phyloP scores from a whole-genome alignment of 2,888 invertebrate genomes.

The Cephus sareptanus region DNA sequence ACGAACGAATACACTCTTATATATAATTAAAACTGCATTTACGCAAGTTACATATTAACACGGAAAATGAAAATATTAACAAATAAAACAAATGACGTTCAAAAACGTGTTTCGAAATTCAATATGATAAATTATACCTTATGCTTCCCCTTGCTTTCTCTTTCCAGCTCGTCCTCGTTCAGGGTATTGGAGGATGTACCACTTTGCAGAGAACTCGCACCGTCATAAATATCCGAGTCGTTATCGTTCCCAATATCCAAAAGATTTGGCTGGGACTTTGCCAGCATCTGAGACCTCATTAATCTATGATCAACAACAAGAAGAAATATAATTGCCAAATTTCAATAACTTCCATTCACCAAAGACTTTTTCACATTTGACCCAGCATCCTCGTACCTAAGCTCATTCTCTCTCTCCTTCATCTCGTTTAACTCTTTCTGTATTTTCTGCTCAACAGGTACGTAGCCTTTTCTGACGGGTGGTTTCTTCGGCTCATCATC shows the following conservation, averaged over 20 bases:
- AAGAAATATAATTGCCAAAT: background rate
- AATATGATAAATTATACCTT: constrained; percentile 40
- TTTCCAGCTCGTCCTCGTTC: constrained; percentile 57
- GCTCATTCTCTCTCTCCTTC: constrained; percentile 83
- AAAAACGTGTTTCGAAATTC: background rate
- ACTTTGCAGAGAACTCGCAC: constrained; percentile 53
- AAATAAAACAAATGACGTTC: background rate
- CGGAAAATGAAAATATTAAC: background rate
- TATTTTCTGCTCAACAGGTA: constrained; percentile 90
- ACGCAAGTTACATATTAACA: background rate
- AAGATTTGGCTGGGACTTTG: constrained; percentile 66
- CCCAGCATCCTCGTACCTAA: constrained; percentile 69
- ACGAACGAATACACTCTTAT: background rate
- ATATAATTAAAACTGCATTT: background rate
- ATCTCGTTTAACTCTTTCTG: constrained; percentile 87
- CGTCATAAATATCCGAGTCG: constrained; percentile 60
- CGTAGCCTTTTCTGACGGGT: constrained; percentile 79
- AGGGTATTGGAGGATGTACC: constrained; percentile 57
- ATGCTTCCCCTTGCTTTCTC: constrained; percentile 52
- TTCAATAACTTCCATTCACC: background rate
- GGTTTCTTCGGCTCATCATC: constrained; percentile 53
- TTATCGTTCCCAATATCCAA: constrained; percentile 60
- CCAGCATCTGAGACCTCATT: constrained; percentile 63
- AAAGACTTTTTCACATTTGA: background rate
- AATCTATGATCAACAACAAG: constrained; percentile 44